Base-by-base conservation (phyloP, 2,113 vertebrate species). In the Xiphias gladius region DNA sequence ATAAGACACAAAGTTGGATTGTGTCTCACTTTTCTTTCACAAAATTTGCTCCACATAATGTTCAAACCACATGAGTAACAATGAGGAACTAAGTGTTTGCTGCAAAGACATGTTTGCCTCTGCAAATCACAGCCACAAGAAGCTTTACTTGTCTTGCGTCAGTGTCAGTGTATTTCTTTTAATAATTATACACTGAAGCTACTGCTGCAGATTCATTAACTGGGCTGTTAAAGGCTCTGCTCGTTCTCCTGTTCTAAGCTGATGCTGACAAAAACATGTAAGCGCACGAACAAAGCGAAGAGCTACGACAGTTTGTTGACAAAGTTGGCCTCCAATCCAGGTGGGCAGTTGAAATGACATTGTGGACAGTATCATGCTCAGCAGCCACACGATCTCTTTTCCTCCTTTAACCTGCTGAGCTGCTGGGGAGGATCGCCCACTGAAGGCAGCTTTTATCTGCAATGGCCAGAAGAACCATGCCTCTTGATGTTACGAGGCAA, bases 381-480 rank as follows among this genome's bases (percentile, higher is more conserved):
- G 86, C 82, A 68, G 80, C 26, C 59, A 37, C 70, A 35, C 7
- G n/a, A 73, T 82, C 76, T 75, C 80, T 73, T 37, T 63, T 62
- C 74, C 73, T 62, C 37, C 73, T 71, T 80, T 76, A 79, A 88
- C 84, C 41, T 88, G 80, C 87, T 35, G 70, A 76, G 73, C 58
- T 76, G 80, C 66, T n/a, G 39, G 9, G 85, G 63, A 93, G 80
- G 62, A 87, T 64, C 32, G 86, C 67, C 39, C 66, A 84, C 67
- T 73, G 80, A 72, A 79, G 85, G 71, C 78, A 64, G 54, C 86
- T 80, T 91, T 93, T 90, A 91, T 95, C 94, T 87, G 86, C 76
- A 59, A 86, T 78, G 61, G 82, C 91, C 88, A 93, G 88, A 82
- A 91, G 58, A 86, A 88, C 65, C 68, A 26, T 75, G 61, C 84